Conservation (phyloP, 2,113 vertebrate genomes). For the Oreochromis aureus region DNA sequence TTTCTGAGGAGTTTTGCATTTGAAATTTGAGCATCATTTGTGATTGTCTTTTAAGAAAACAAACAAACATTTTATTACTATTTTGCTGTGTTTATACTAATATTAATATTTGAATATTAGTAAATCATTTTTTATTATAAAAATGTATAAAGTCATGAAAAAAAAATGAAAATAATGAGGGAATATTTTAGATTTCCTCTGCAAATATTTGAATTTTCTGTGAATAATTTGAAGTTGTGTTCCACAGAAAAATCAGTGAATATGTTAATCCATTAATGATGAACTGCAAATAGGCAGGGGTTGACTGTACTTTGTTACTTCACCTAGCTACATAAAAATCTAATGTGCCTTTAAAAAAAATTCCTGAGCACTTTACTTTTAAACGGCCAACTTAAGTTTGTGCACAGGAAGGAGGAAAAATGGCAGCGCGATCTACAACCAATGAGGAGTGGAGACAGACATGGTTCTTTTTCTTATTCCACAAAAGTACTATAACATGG, state of each 20-base stretch:
- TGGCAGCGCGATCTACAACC: background rate
- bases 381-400: background rate
- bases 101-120: background rate
- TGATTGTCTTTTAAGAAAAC: background rate
- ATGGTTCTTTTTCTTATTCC: background rate
- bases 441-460: background rate
- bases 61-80: background rate
- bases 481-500: background rate
- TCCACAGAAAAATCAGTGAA: background rate
- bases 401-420: background rate
- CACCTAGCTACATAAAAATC: background rate
- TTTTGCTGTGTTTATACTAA: background rate
- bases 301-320: background rate
- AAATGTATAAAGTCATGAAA: background rate
- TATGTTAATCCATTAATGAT: background rate
- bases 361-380: background rate
- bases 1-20: fast-evolving
- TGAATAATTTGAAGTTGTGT: background rate
- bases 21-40: background rate
- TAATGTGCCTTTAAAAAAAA: background rate
- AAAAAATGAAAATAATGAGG: background rate
- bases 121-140: background rate
- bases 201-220: background rate
- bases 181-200: background rate
- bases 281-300: background rate